Percentiles rank a stretch among this genome's conserved stretches.
These are phyloP conservation scores for Spea hammondii DNA, from an alignment of 2,797 vertebrate genomes.

Conservation along the genomic window DNA sequence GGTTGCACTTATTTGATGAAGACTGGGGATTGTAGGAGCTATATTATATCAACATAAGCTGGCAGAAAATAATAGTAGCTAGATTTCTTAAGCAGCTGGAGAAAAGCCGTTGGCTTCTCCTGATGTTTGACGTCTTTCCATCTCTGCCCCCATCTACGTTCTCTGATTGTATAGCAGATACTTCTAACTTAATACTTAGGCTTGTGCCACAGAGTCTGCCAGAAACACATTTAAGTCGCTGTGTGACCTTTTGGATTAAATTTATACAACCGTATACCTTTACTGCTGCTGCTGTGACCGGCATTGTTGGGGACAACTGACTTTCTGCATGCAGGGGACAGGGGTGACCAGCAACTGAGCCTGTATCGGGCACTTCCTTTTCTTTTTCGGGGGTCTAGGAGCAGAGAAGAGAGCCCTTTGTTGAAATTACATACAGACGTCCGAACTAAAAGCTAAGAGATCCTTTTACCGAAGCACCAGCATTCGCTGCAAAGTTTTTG, in stretches of 20 bases:
- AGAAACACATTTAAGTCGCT: too few relatives aligned
- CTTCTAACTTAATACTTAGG: too few relatives aligned
- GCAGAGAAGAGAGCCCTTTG: not conserved
- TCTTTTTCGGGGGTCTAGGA: conserved; percentile 69
- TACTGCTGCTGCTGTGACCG: conserved; percentile 74
- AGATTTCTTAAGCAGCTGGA: too few relatives aligned
- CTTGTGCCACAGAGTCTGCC: too few relatives aligned
- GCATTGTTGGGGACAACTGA: conserved; percentile 67
- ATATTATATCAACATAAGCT: too few relatives aligned
- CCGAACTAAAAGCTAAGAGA: not conserved
- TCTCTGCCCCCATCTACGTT: too few relatives aligned
- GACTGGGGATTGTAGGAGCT: too few relatives aligned
- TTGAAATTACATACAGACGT: not conserved
- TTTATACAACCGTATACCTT: conserved; percentile 73
- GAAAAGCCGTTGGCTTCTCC: too few relatives aligned
- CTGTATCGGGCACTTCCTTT: conserved; percentile 57
- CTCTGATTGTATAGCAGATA: too few relatives aligned
- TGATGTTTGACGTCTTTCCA: too few relatives aligned
- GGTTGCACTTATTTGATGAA: too few relatives aligned
- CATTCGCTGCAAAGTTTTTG: conserved; percentile 5
- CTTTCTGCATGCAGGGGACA: conserved; percentile 67
- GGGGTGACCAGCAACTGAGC: conserved; percentile 62
- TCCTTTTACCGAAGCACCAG: not conserved
- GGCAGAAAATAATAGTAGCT: too few relatives aligned
- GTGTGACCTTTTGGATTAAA: not conserved